A percentile compares a stretch with the other conserved stretches of the same genome.
Evolutionary conservation across 2,797 vertebrate genomes (phyloP).

Genomic region (Oceanodroma leucorhoa): DNA sequence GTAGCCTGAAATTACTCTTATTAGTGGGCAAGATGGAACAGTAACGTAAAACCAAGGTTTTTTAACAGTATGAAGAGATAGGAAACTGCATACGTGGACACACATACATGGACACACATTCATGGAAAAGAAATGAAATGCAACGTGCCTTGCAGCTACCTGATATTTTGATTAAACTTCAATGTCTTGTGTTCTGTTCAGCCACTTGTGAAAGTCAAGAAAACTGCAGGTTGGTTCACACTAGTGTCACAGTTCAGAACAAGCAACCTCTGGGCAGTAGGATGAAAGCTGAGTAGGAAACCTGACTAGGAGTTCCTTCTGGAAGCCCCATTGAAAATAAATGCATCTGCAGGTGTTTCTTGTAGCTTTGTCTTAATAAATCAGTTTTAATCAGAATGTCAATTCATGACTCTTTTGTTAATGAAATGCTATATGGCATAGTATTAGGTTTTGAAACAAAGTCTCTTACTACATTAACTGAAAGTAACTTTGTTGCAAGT

Average conservation of each 20-base stretch:
- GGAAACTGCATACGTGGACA: not conserved
- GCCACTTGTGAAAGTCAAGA: not conserved
- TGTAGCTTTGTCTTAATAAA: not conserved
- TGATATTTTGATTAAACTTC: not conserved
- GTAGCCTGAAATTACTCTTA: slow-evolving; percentile 34
- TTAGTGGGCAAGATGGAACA: not conserved
- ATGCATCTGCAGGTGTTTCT: not conserved
- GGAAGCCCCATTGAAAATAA: not conserved
- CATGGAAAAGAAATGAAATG: not conserved
- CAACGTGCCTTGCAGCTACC: not conserved
- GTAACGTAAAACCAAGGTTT: not conserved
- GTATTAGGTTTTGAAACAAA: not conserved
- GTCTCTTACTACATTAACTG: not conserved
- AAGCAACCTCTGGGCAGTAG: not conserved
- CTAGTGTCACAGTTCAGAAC: not conserved
- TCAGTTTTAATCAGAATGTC: slow-evolving; percentile 25
- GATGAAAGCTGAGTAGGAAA: not conserved
- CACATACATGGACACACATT: not conserved
- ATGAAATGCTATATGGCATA: not conserved
- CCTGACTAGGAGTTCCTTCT: not conserved
- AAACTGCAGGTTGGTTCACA: not conserved
- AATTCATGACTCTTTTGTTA: not conserved
- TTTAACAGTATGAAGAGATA: not conserved
- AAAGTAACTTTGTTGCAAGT: not conserved
- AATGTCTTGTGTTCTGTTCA: not conserved